These are phyloP conservation scores for Clamator glandarius DNA, from an alignment of 2,797 vertebrate species.

Conservation along the genomic window DNA sequence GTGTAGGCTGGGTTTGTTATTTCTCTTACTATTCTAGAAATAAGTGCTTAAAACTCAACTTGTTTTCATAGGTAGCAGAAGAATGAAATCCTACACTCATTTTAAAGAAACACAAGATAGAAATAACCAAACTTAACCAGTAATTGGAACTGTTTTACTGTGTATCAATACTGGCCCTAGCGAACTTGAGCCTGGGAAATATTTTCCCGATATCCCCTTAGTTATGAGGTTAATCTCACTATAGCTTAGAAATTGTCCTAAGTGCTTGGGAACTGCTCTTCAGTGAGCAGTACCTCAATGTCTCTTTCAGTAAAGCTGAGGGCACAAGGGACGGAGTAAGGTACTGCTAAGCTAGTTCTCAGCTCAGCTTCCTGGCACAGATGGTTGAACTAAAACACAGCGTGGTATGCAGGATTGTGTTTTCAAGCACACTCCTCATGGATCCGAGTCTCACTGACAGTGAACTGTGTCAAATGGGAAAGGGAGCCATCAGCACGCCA, in stretches of 20 bases:
- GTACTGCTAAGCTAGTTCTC: slow-evolving; percentile 30
- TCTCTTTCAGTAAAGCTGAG: slow-evolving; percentile 35
- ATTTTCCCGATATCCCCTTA: not conserved
- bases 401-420: slow-evolving; percentile 55
- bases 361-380: not conserved
- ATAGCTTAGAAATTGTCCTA: slow-evolving; percentile 11
- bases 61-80: slow-evolving; percentile 37
- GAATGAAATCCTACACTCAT: not conserved
- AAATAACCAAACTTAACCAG: slow-evolving; percentile 22
- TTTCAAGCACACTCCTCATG: slow-evolving; percentile 73
- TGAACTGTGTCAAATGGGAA: slow-evolving; percentile 61
- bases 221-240: not conserved
- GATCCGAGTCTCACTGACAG: slow-evolving; percentile 37
- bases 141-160: slow-evolving; percentile 7
- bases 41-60: slow-evolving; percentile 74
- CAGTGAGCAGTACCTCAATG: not conserved
- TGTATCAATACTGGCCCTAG: not conserved
- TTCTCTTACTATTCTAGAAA: slow-evolving; percentile 52
- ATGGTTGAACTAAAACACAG: not conserved
- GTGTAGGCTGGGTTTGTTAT: slow-evolving; percentile 46
- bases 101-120: not conserved
- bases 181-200: not conserved
- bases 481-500: slow-evolving; percentile 4
- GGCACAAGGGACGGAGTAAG: not conserved
- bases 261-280: slow-evolving; percentile 1